A percentile compares a stretch with the other conserved stretches of the same genome.
phyloP scores from a whole-genome alignment of 2,797 vertebrate species.

The Euthynnus affinis region DNA sequence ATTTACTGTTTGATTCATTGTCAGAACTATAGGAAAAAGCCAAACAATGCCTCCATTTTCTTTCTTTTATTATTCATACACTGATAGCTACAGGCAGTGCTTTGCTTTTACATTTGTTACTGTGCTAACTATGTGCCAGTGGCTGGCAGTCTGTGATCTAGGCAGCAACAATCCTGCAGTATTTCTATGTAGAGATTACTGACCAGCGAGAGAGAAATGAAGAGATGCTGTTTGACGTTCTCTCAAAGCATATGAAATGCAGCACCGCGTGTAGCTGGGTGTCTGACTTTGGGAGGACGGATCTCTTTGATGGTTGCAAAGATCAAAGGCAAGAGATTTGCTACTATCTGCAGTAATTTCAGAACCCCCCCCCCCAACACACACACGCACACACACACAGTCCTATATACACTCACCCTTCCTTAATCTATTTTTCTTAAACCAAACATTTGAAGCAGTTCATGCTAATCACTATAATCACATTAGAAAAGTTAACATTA shows the following conservation, averaged over 20 bases:
- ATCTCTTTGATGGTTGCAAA: slow-evolving; percentile 82
- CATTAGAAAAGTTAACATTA: slow-evolving; percentile 13
- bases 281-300: slow-evolving; percentile 74
- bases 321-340: slow-evolving; percentile 85
- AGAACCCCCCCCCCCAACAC: slow-evolving; percentile 13
- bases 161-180: slow-evolving; percentile 32
- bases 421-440: slow-evolving; percentile 39
- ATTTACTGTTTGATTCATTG: slow-evolving; percentile 23
- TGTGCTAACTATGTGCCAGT: slow-evolving; percentile 31
- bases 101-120: slow-evolving; percentile 44
- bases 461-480: slow-evolving; percentile 21
- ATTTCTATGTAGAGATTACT: slow-evolving; percentile 68
- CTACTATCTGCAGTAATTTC: slow-evolving; percentile 82
- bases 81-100: slow-evolving; percentile 21
- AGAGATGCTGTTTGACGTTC: slow-evolving; percentile 71
- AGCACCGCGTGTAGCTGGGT: slow-evolving; percentile 58
- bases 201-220: slow-evolving; percentile 60
- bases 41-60: slow-evolving; percentile 24
- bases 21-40: background rate
- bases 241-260: slow-evolving; percentile 74
- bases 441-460: slow-evolving; percentile 57
- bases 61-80: slow-evolving; percentile 6
- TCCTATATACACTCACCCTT: background rate
- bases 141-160: slow-evolving; percentile 39
- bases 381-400: slow-evolving; percentile 9